These are phyloP conservation scores for Anniella stebbinsi DNA, from an alignment of 2,797 vertebrate species.

Conservation along the genomic window DNA sequence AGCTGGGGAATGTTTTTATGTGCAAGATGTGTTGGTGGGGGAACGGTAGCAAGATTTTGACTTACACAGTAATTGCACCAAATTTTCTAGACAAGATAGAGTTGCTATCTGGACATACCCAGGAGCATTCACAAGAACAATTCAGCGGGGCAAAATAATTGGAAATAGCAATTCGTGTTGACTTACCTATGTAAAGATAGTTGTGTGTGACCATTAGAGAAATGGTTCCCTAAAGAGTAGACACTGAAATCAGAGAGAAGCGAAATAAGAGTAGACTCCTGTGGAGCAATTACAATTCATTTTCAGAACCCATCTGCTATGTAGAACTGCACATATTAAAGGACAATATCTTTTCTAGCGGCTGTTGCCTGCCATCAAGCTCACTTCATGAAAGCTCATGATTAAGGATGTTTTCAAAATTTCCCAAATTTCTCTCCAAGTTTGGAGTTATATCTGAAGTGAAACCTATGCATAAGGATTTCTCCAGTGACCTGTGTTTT, in stretches of 20 bases:
- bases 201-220: not conserved
- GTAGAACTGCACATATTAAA: not conserved
- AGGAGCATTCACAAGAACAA: not conserved
- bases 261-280: not conserved
- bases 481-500: not conserved
- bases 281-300: slow-evolving; percentile 7
- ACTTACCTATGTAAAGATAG: not conserved
- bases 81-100: not conserved
- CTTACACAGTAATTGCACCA: not conserved
- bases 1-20: not conserved
- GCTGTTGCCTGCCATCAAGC: not conserved
- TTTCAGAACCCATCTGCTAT: not conserved
- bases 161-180: not conserved
- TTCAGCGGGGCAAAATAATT: not conserved
- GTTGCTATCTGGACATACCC: not conserved
- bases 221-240: not conserved
- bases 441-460: not conserved
- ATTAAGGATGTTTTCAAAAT: not conserved
- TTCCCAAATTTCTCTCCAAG: not conserved
- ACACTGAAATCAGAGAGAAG: not conserved
- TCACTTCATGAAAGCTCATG: slow-evolving; percentile 1
- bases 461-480: not conserved
- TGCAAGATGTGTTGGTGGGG: not conserved
- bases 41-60: not conserved
- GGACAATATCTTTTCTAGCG: not conserved